phyloP scores from a whole-genome alignment of 2,888 invertebrate species.

The Elmis aenea region DNA sequence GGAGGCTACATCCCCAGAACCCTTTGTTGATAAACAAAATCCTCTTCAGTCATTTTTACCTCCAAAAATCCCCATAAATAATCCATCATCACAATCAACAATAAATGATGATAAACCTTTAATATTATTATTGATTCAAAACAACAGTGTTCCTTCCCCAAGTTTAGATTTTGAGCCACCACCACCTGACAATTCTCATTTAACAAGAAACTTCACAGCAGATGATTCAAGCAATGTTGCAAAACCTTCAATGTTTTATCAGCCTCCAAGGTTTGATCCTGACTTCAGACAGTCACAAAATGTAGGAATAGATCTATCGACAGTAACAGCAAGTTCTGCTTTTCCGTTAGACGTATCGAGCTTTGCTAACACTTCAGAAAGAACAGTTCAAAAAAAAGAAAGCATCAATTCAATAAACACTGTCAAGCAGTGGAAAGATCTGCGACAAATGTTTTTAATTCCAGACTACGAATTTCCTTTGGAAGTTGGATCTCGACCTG shows the following conservation, averaged over 20 bases:
- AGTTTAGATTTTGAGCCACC: constrained; percentile 14
- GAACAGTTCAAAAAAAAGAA: constrained; percentile 11
- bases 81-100: too few species aligned
- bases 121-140: too few species aligned
- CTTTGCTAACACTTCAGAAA: constrained; percentile 3
- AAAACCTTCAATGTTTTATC: constrained; percentile 28
- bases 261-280: constrained; percentile 27
- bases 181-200: constrained; percentile 1
- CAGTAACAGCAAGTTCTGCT: background rate
- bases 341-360: too few species aligned
- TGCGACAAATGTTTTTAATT: constrained; percentile 40
- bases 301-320: background rate
- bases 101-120: too few species aligned
- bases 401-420: constrained; percentile 4
- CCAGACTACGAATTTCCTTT: constrained; percentile 47
- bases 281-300: constrained; percentile 2
- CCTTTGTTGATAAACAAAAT: constrained; percentile 1
- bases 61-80: too few species aligned
- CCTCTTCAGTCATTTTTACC: constrained; percentile 5
- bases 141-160: constrained; percentile 11
- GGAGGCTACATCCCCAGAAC: constrained; percentile 4
- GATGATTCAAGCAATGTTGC: background rate
- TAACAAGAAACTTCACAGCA: background rate
- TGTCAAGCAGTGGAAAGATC: constrained; percentile 35
- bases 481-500: constrained; percentile 38